Base-by-base conservation (phyloP, 2,888 invertebrate species). In the Apoda limacodes region DNA sequence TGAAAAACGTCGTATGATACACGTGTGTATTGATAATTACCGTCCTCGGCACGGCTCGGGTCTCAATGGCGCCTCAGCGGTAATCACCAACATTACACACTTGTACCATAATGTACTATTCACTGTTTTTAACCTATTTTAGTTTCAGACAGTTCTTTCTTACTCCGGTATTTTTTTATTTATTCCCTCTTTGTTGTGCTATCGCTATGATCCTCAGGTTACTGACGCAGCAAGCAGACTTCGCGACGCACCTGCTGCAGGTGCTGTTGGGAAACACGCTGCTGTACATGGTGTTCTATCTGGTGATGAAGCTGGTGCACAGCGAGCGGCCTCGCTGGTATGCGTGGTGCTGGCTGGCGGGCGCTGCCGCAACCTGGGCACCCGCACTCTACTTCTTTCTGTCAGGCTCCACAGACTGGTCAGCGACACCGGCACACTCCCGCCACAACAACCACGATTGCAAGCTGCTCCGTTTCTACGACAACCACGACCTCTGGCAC, bases 401-500 rank as follows among this genome's bases (percentile, higher is more conserved):
- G 24, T 43, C 45, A n/a, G 53, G 55, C 37, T 46, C 45, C 32
- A 53, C 66, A 12, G 48, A 53, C 53, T 78, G 78, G 78, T 42
- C 74, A n/a, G 34, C 55, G 31, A 49, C 90, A 13, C 89, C 94
- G 12, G 92, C 94, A 3, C 81, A 83, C 49, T 92, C 92, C 1
- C 83, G 93, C 9, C 83, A 83, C 26, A 37, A 30, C 37, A 72
- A 74, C 55, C 74, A 71, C 57, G 62, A 67, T 51, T 68, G 70
- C 52, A 59, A 82, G 37, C 52, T 91, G 25, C 59, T 90, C 38
- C 71, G 85, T 37, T 94, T 94, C 70, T 94, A 91, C 68, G 94
- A 94, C 69, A 82, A 82, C 43, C 94, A 95, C 69, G 94, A 95
- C 61, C 84, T 94, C 45, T 95, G 94, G 94, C 93, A 93, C 69